phyloP scores from a whole-genome alignment of 92 coral and sea anemone genomes.

The Phenganax stokvisi region DNA sequence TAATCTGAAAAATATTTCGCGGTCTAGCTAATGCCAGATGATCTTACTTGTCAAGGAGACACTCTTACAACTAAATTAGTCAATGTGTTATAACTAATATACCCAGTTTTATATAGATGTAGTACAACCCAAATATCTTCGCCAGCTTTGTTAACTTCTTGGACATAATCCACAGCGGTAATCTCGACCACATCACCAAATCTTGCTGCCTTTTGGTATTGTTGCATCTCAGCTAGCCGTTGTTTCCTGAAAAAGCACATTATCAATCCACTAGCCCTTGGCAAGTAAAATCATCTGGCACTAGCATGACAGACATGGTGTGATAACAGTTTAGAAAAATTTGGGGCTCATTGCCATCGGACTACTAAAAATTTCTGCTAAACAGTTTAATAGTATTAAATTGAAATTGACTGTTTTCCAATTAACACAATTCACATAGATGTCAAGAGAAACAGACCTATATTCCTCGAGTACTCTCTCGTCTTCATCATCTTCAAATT shows the following conservation, averaged over 20 bases:
- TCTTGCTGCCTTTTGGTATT: slow-evolving; percentile 65
- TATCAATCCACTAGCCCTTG: too few species aligned
- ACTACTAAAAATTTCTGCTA: too few species aligned
- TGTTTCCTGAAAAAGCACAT: slow-evolving; percentile 52
- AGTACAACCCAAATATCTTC: slow-evolving; percentile 93
- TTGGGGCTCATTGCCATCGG: too few species aligned
- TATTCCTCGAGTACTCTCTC: slow-evolving; percentile 76
- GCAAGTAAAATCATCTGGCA: too few species aligned
- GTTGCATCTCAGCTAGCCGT: slow-evolving; percentile 78
- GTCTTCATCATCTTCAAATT: slow-evolving; percentile 94
- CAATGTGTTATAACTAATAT: neutral
- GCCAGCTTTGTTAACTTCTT: slow-evolving; percentile 95
- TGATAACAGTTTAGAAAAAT: too few species aligned
- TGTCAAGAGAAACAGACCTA: slow-evolving; percentile 48
- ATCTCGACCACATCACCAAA: slow-evolving; percentile 96
- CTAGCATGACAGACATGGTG: too few species aligned
- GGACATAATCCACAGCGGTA: slow-evolving; percentile 80
- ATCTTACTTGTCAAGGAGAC: too few species aligned
- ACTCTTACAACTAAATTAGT: too few species aligned
- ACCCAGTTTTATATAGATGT: slow-evolving; percentile 97
- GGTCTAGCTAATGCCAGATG: too few species aligned
- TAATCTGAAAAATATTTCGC: too few species aligned
- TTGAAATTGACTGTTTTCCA: too few species aligned
- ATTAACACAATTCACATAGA: neutral
- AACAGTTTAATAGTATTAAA: too few species aligned